These are phyloP conservation scores for Karalla daura DNA, from an alignment of 2,797 vertebrate genomes.

Conservation along the genomic window DNA sequence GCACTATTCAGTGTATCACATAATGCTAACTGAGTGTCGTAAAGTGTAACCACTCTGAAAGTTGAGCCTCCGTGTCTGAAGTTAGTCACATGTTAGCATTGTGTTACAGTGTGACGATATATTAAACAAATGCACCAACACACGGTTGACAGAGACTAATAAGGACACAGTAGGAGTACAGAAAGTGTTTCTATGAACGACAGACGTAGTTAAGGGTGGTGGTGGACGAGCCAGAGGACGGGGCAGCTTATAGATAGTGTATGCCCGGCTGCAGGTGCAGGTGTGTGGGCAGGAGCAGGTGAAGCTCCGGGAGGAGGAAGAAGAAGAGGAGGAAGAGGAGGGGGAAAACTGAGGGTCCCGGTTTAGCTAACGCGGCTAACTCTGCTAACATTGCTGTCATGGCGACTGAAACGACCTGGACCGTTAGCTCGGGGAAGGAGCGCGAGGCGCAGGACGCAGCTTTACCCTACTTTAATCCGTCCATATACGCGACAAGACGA, in stretches of 20 bases:
- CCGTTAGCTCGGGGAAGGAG: not conserved
- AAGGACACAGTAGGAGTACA: not conserved
- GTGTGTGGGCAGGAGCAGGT: not conserved
- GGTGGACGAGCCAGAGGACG: fast-evolving
- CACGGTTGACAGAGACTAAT: too few relatives aligned
- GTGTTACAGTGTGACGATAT: too few relatives aligned
- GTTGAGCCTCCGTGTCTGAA: too few relatives aligned
- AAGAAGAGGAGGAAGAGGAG: not conserved
- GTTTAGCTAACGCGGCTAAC: too few relatives aligned
- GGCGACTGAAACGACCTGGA: slow-evolving; percentile 5
- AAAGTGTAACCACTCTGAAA: too few relatives aligned
- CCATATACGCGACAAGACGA: not conserved
- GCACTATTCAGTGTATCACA: too few relatives aligned
- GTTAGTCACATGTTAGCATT: too few relatives aligned
- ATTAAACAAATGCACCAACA: too few relatives aligned
- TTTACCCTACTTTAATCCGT: not conserved
- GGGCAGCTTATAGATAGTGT: not conserved
- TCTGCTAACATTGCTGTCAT: too few relatives aligned
- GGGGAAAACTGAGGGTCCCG: fast-evolving
- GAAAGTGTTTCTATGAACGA: fast-evolving
- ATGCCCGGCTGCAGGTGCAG: not conserved
- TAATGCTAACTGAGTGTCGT: too few relatives aligned
- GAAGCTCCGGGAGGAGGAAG: not conserved
- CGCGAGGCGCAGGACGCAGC: not conserved
- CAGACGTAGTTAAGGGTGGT: fast-evolving